Base-by-base conservation (phyloP, 2,888 invertebrate genomes). In the Colletes collaris region DNA sequence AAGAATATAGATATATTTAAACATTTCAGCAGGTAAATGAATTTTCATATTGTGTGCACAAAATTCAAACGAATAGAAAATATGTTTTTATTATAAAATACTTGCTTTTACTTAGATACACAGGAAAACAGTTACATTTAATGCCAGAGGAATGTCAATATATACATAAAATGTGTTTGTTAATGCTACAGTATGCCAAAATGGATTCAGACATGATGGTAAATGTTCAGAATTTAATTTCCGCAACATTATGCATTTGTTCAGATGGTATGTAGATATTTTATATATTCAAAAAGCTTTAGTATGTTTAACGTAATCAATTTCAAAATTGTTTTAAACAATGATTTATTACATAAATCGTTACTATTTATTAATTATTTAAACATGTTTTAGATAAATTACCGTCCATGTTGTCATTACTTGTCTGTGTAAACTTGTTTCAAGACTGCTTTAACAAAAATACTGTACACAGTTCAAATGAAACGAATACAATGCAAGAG, bases 21-120 rank as follows among this genome's bases (percentile, higher is more conserved):
- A 74, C 73, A 69, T 67, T 81, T 86, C 37, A 71, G 84, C 53
- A 71, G 63, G 91, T 91, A 72, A 82, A 81, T 68, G 37, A 55
- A 27, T 68, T n/a, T 67, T 66, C 16, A 27, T 44, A 40, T 55
- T 68, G 35, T 13, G 8, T 40, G n/a, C 7, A n/a, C 27, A 46
- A 10, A 56, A 27, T 40, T 52, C 11, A 10, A 19, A 76, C 7
- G 13, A 8, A 16, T 56, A 11, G 50, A 35, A 67, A 53, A 19
- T 76, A 44, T 50, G 5, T 49, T 35, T 13, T 46, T 27, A 46
- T 66, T 66, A 19, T 53, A 8, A 40, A 55, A 10, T 52, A 7
- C 44, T 56, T 11, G 52, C 37, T 59, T 16, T n/a, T 69, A 53
- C 46, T 35, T 46, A 84, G 79, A 35, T 59, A 7, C 52, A 11